phyloP scores from a whole-genome alignment of 37 sponge, comb jelly and placozoan genomes.

The Agelas oroides region DNA sequence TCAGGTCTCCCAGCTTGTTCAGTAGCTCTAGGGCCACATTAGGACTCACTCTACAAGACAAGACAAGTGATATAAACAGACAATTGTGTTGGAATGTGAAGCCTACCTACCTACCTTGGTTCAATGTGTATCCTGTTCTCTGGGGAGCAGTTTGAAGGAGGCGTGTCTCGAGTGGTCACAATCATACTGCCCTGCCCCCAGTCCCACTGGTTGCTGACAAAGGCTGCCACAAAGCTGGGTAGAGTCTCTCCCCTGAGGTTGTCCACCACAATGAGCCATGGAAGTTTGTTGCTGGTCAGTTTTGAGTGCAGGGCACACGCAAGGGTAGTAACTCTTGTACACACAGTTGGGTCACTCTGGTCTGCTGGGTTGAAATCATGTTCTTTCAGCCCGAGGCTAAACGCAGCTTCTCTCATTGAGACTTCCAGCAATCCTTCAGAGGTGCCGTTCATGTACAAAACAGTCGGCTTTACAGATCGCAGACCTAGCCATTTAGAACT shows the following conservation, averaged over 20 bases:
- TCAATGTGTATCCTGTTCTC: no score
- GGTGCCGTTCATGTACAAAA: slow-evolving; percentile 47
- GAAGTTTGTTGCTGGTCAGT: slow-evolving; percentile 17
- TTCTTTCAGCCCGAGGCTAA: slow-evolving; percentile 24
- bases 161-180: not conserved
- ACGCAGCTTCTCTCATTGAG: slow-evolving; percentile 35
- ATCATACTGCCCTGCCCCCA: not conserved
- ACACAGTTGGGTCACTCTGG: not conserved
- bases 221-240: not conserved
- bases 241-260: slow-evolving; percentile 8
- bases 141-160: not conserved
- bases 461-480: slow-evolving; percentile 25
- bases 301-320: slow-evolving; percentile 6
- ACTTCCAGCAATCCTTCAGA: not conserved
- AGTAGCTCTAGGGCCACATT: slow-evolving; percentile 22
- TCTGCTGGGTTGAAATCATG: not conserved
- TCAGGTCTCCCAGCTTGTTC: not conserved
- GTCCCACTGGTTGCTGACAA: not conserved
- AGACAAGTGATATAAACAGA: not conserved
- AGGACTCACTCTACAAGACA: not conserved
- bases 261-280: slow-evolving; percentile 72
- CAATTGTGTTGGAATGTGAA: not conserved
- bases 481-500: slow-evolving; percentile 16
- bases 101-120: no score
- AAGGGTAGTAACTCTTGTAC: not conserved